A percentile compares a stretch with the other conserved stretches of the same genome.
These are phyloP conservation scores for Nomada ruficornis DNA, from an alignment of 2,888 invertebrate genomes.

Conservation along the genomic window DNA sequence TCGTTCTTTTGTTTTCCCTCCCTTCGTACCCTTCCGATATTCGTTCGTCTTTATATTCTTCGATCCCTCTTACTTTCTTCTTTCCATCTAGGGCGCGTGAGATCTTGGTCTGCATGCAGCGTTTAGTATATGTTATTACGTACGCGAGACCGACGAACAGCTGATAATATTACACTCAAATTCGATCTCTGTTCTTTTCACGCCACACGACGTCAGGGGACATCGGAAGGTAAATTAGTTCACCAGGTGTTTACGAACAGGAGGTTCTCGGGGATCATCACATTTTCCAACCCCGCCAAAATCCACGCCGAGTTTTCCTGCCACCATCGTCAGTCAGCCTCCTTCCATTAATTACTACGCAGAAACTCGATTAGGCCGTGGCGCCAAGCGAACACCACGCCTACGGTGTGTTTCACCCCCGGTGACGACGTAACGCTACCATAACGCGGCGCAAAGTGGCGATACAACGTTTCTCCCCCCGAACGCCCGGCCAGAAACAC, in stretches of 20 bases:
- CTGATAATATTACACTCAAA: too few relatives aligned
- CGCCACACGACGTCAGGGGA: background rate
- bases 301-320: constrained; percentile 19
- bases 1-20: constrained; percentile 41
- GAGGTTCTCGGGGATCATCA: background rate
- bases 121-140: background rate
- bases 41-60: constrained; percentile 17
- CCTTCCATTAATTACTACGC: constrained; percentile 64
- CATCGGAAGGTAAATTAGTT: background rate
- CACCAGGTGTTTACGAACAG: background rate
- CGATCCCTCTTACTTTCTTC: constrained; percentile 11
- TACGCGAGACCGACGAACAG: background rate
- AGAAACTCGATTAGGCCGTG: constrained; percentile 64
- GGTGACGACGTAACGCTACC: constrained; percentile 58
- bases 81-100: background rate
- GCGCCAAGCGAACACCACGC: constrained; percentile 34
- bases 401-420: constrained; percentile 14
- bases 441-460: constrained; percentile 79
- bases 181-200: too few relatives aligned
- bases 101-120: background rate
- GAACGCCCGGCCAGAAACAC: constrained; percentile 57
- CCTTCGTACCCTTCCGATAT: constrained; percentile 12
- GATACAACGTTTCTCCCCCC: constrained; percentile 79
- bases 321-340: constrained; percentile 46
- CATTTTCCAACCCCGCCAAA: background rate